phyloP scores from a whole-genome alignment of 2,888 invertebrate genomes.

The Ernsta delagoae region DNA sequence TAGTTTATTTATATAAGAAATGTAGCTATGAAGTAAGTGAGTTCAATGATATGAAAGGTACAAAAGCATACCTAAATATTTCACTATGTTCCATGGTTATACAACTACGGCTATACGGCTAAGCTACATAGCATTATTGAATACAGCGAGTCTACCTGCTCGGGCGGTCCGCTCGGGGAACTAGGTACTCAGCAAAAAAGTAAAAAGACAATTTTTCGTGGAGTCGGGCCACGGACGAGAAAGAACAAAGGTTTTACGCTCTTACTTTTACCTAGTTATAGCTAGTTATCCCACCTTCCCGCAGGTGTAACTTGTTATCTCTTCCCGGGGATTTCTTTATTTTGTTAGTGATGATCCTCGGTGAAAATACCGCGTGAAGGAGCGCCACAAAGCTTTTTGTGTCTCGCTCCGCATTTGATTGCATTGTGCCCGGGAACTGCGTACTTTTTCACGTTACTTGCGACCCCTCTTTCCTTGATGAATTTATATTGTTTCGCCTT shows the following conservation, averaged over 20 bases:
- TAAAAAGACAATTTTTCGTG: constrained; percentile 80
- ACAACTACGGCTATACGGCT: constrained; percentile 8
- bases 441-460: constrained; percentile 15
- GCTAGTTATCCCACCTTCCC: constrained; percentile 71
- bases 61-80: too few species aligned
- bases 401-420: constrained; percentile 20
- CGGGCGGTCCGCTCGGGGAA: constrained; percentile 64
- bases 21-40: too few species aligned
- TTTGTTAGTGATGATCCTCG: constrained; percentile 51
- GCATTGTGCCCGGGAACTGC: constrained; percentile 10
- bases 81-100: too few species aligned
- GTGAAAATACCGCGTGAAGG: constrained; percentile 61
- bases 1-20: too few species aligned
- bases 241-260: constrained; percentile 78
- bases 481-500: constrained; percentile 6
- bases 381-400: constrained; percentile 44
- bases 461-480: neutral
- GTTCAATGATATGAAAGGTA: too few species aligned
- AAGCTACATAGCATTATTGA: constrained; percentile 54
- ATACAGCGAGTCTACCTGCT: constrained; percentile 74
- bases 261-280: constrained; percentile 69
- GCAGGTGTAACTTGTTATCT: constrained; percentile 80
- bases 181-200: constrained; percentile 69
- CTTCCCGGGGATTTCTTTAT: constrained; percentile 68
- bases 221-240: constrained; percentile 67